These are phyloP conservation scores for Seriola aureovittata DNA, from an alignment of 2,113 vertebrate genomes.

Conservation along the genomic window DNA sequence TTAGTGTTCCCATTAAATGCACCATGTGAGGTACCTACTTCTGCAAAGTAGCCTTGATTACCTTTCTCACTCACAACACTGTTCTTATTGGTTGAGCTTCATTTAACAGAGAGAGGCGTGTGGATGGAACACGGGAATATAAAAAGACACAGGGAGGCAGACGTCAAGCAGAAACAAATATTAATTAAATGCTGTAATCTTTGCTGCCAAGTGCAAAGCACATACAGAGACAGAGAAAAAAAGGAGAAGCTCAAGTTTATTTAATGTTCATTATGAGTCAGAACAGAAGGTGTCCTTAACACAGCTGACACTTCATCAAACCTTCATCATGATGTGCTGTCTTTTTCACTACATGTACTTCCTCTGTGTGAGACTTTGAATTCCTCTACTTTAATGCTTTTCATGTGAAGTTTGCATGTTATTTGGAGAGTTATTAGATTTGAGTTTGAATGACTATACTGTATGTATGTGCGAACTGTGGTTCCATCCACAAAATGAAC, in stretches of 20 bases:
- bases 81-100: conserved; percentile 61
- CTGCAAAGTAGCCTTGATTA: conserved; percentile 57
- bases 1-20: conserved; percentile 62
- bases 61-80: conserved; percentile 30
- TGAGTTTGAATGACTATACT: too few species aligned
- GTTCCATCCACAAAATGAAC: too few species aligned
- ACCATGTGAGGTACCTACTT: conserved; percentile 34
- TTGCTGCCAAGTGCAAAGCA: conserved; percentile 21
- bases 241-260: conserved; percentile 21
- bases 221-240: conserved; percentile 7
- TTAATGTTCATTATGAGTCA: conserved; percentile 34
- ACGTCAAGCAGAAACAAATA: conserved; percentile 46
- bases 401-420: background rate
- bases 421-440: background rate
- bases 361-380: conserved; percentile 3
- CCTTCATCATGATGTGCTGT: conserved; percentile 13
- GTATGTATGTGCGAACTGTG: too few species aligned
- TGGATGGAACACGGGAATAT: conserved; percentile 5
- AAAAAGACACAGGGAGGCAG: conserved; percentile 38
- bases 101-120: conserved; percentile 51
- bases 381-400: conserved; percentile 10
- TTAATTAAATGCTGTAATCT: conserved; percentile 58
- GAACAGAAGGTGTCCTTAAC: conserved; percentile 51
- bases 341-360: conserved; percentile 18
- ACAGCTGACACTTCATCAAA: conserved; percentile 52